A percentile compares a stretch with the other conserved stretches of the same genome.
Evolutionary conservation across 2,888 invertebrate species (phyloP).

Genomic region (Tetranychus piercei): DNA sequence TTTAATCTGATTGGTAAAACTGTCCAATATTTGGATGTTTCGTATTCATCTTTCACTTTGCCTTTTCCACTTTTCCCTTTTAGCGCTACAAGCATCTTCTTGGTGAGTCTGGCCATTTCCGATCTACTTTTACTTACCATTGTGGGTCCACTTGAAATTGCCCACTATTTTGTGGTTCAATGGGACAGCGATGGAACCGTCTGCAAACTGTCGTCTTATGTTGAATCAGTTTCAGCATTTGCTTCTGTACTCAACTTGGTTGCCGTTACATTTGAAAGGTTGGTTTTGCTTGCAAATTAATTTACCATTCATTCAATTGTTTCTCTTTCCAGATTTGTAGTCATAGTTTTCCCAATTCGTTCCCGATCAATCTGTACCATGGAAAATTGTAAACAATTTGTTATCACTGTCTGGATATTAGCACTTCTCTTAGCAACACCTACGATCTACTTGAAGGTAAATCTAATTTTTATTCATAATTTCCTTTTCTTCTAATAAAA

Average conservation of each 20-base stretch:
- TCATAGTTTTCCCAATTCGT: conserved; percentile 39
- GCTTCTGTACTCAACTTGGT: conserved; percentile 38
- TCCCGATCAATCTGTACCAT: conserved; percentile 38
- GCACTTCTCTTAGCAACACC: conserved; percentile 35
- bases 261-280: conserved; percentile 40
- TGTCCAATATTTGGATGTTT: too few relatives aligned
- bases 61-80: too few relatives aligned
- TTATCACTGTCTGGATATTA: conserved; percentile 36
- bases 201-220: conserved; percentile 37
- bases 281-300: conserved; percentile 21
- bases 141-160: conserved; percentile 36
- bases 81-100: conserved; percentile 31
- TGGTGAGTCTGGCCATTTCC: conserved; percentile 33
- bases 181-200: conserved; percentile 35
- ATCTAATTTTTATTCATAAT: neutral
- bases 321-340: conserved; percentile 34
- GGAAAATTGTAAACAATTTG: conserved; percentile 35
- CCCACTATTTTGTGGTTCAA: conserved; percentile 33
- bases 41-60: too few relatives aligned
- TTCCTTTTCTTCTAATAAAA: neutral
- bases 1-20: too few relatives aligned
- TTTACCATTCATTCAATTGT: neutral
- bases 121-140: conserved; percentile 36
- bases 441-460: conserved; percentile 35
- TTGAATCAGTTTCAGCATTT: conserved; percentile 36